phyloP scores from a whole-genome alignment of 2,888 invertebrate genomes.

The Drosophila borealis region DNA sequence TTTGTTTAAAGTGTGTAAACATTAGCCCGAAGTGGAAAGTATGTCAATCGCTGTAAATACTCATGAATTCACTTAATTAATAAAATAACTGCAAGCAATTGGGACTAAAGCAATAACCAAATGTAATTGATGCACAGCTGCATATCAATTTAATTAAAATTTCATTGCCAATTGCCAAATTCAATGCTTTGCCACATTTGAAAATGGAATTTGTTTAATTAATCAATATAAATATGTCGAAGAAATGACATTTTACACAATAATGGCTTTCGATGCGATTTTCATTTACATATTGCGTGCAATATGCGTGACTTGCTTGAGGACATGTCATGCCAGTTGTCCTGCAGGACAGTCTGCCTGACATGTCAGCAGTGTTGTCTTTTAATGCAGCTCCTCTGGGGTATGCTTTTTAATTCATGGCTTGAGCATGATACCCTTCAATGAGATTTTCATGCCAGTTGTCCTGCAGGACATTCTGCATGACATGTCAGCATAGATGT shows the following conservation, averaged over 20 bases:
- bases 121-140: slow-evolving; percentile 22
- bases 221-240: no score
- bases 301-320: not conserved
- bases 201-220: not conserved
- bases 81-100: slow-evolving; percentile 13
- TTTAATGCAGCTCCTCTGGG: no score
- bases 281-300: not conserved
- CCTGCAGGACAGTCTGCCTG: not conserved
- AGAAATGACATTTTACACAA: not conserved
- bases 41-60: slow-evolving; percentile 4
- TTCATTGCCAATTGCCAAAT: slow-evolving; percentile 34
- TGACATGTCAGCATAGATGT: not conserved
- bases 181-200: slow-evolving; percentile 16
- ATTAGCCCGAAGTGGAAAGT: not conserved
- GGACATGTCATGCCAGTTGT: not conserved
- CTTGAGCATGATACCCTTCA: no score
- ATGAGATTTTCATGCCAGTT: not conserved
- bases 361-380: not conserved
- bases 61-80: not conserved
- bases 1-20: slow-evolving; percentile 14
- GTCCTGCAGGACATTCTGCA: not conserved
- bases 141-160: slow-evolving; percentile 56
- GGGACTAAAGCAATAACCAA: slow-evolving; percentile 33
- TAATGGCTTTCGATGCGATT: not conserved
- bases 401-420: no score